A percentile compares a stretch with the other conserved stretches of the same genome.
phyloP scores from a whole-genome alignment of 2,888 invertebrate genomes.

The Exephanes ischioxanthus region DNA sequence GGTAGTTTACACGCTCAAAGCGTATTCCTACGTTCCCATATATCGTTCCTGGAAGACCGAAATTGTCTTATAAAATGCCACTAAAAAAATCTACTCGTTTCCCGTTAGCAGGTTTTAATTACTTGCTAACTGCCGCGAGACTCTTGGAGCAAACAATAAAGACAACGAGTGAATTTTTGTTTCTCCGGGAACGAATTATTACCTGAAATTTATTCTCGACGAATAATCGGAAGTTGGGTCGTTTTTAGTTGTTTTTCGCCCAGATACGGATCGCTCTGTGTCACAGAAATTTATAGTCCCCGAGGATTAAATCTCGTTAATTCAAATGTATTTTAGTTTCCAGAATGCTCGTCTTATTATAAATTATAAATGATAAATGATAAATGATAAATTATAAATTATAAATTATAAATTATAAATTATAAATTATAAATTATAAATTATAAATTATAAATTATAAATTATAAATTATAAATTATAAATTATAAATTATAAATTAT shows the following conservation, averaged over 20 bases:
- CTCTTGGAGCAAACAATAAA: constrained; percentile 12
- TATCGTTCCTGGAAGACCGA: constrained; percentile 20
- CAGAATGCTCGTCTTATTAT: no score
- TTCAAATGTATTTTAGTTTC: neutral
- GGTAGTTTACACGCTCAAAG: constrained; percentile 22
- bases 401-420: no score
- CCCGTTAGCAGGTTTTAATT: constrained; percentile 61
- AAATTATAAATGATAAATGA: no score
- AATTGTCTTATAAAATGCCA: constrained; percentile 17
- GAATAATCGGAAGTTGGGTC: neutral
- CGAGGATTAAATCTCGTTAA: neutral
- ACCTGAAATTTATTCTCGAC: neutral
- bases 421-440: no score
- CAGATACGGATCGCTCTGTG: neutral
- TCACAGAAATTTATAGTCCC: neutral
- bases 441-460: no score
- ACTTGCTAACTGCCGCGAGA: constrained; percentile 41
- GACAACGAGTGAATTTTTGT: constrained; percentile 2
- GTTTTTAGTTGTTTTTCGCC: neutral
- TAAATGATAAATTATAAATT: no score
- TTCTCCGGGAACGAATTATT: neutral
- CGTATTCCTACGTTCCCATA: constrained; percentile 16
- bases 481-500: no score
- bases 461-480: no score
- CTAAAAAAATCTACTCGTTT: constrained; percentile 34